Percentiles rank a stretch among this genome's conserved stretches.
These are phyloP conservation scores for Eledona agricola DNA, from an alignment of 2,888 invertebrate species.

Conservation along the genomic window DNA sequence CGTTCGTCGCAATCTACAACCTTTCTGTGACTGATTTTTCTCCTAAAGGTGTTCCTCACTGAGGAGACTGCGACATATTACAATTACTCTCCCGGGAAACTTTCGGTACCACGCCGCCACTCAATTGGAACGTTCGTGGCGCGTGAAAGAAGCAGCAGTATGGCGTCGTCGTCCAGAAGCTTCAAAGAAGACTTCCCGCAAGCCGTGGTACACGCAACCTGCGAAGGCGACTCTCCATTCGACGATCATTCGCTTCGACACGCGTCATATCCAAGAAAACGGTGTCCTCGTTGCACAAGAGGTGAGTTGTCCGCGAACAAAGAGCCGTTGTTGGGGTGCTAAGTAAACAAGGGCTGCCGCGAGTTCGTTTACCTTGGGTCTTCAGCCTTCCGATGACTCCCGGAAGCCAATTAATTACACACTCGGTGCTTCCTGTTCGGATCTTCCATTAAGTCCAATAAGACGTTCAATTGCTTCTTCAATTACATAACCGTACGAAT, in stretches of 20 bases:
- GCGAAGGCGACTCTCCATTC: conserved; percentile 48
- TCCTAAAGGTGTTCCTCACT: conserved; percentile 68
- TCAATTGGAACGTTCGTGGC: conserved; percentile 63
- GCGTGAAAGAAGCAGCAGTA: conserved; percentile 57
- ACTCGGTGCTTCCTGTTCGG: conserved; percentile 44
- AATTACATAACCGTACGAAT: conserved; percentile 48
- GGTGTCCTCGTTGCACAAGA: conserved; percentile 51
- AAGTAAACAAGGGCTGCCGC: conserved; percentile 9
- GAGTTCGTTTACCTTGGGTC: background rate
- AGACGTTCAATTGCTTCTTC: conserved; percentile 47
- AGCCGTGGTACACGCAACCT: conserved; percentile 50
- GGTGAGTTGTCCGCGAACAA: conserved; percentile 32
- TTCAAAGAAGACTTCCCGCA: conserved; percentile 58
- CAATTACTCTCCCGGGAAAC: conserved; percentile 63
- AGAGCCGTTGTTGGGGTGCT: conserved; percentile 16
- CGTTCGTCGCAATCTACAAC: conserved; percentile 57
- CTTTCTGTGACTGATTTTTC: background rate
- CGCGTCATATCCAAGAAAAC: conserved; percentile 59
- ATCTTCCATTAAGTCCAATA: conserved; percentile 49
- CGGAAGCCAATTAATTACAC: conserved; percentile 32
- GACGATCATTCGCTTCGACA: conserved; percentile 60
- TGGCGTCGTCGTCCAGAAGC: conserved; percentile 52
- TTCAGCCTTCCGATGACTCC: conserved; percentile 2
- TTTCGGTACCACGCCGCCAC: conserved; percentile 18
- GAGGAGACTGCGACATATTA: conserved; percentile 65